Percentiles rank a stretch among this genome's conserved stretches.
Evolutionary conservation across 2,113 vertebrate genomes (phyloP).

Genomic region (Gymnocephalus cernua): DNA sequence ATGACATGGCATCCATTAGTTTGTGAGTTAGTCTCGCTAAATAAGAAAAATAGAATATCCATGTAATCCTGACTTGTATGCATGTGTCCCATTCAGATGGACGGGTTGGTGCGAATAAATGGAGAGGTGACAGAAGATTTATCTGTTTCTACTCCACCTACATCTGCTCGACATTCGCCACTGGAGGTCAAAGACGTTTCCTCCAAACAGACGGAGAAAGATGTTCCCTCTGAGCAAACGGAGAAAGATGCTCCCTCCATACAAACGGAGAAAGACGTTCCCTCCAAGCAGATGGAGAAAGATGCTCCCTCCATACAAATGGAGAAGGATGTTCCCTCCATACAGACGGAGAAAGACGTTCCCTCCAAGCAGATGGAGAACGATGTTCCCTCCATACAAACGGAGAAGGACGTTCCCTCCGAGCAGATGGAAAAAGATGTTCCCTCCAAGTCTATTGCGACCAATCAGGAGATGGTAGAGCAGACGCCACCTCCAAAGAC

Average conservation of each 20-base stretch:
- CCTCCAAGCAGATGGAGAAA: constrained; percentile 13
- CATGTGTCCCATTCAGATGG: constrained; percentile 83
- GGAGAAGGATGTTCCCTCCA: background rate
- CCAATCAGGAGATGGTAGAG: constrained; percentile 36
- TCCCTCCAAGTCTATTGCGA: constrained; percentile 18
- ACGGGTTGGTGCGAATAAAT: constrained; percentile 90
- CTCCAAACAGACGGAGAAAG: background rate
- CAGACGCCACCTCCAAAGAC: constrained; percentile 5
- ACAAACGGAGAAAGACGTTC: constrained; percentile 11
- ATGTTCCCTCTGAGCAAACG: background rate
- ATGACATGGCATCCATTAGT: background rate
- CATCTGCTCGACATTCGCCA: constrained; percentile 33
- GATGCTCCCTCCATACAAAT: background rate
- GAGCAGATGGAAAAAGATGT: constrained; percentile 5
- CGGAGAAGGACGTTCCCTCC: background rate
- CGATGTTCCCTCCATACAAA: background rate
- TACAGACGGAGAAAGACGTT: background rate
- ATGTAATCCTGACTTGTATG: constrained; percentile 3
- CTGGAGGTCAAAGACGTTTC: constrained; percentile 34
- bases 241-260: background rate
- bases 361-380: background rate
- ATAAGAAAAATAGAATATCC: background rate
- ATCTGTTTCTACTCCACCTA: constrained; percentile 25
- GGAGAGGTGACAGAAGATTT: constrained; percentile 80
- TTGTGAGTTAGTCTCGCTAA: background rate